Evolutionary conservation across 2,113 vertebrate species (phyloP).

Genomic region (Oostethus manadensis): DNA sequence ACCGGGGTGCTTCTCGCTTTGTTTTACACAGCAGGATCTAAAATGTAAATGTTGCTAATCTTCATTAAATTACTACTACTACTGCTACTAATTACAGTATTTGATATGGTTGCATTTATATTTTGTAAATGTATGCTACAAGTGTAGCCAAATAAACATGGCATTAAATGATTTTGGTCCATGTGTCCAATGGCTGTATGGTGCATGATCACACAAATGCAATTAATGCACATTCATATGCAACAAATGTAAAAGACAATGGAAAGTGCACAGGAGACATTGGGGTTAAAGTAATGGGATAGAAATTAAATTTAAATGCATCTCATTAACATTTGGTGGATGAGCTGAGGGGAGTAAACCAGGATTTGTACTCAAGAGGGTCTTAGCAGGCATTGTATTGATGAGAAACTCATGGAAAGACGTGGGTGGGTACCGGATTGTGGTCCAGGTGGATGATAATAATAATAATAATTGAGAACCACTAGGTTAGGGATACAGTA

Average conservation of each 20-base stretch:
- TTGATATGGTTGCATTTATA: too few relatives aligned
- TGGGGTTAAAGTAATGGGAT: conserved; percentile 12
- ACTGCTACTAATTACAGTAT: too few relatives aligned
- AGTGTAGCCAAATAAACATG: too few relatives aligned
- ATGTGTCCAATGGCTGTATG: neutral
- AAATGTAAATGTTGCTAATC: too few relatives aligned
- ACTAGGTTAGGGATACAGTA: too few relatives aligned
- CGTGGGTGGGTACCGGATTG: conserved; percentile 43
- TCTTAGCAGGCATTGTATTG: conserved; percentile 53
- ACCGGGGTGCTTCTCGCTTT: too few relatives aligned
- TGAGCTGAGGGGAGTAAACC: conserved; percentile 22
- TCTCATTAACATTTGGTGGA: conserved; percentile 22
- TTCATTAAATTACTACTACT: too few relatives aligned
- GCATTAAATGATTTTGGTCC: neutral
- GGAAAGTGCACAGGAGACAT: neutral
- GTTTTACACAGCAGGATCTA: too few relatives aligned
- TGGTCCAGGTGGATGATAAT: conserved; percentile 43
- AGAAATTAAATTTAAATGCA: conserved; percentile 32
- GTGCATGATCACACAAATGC: neutral
- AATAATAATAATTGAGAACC: too few relatives aligned
- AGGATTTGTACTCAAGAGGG: conserved; percentile 45
- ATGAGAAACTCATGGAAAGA: conserved; percentile 48
- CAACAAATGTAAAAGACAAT: neutral
- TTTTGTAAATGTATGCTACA: too few relatives aligned
- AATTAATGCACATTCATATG: neutral